Evolutionary conservation across 2,797 vertebrate species (phyloP), one percentile per base, ranked within the genome.

Genomic region (Oryzias dopingdopingensis): DNA sequence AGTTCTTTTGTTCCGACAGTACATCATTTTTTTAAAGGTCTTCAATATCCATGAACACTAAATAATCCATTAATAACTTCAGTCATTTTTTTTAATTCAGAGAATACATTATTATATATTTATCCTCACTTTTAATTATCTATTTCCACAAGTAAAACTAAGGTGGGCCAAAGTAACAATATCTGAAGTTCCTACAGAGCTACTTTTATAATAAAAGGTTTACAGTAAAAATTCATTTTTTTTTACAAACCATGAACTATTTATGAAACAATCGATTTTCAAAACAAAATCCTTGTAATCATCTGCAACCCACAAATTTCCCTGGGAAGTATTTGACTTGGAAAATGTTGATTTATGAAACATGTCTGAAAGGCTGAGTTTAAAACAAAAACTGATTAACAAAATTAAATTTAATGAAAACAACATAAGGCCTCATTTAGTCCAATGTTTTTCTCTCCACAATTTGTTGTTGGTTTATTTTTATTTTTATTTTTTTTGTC

Each of bases 241-340:
- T 6, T 26, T 6, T 42, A 23, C 22, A 20, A 20, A 26, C 14
- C n/a, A n/a, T 18, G 12, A 13, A 46, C 10, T 17, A 48, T 43
- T 17, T 32, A 46, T 24, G 29, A 56, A 41, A 62, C 42, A 59
- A 29, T 16, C n/a, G n/a, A 37, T 45, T 14, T 29, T 44, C 17
- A 49, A 7, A 67, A 8, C 52, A 50, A 54, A 62, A 48, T 67
- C 57, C 49, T 24, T 60, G 56, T 43, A 62, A 45, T 29, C 23
- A n/a, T 5, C 13, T 15, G 13, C 1, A 42, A 16, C n/a, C 14
- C 40, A 24, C 13, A 16, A 54, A 48, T 45, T 15, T 55, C 56
- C 37, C 48, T 2, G 20, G 20, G 62, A 49, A 55, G 51, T 17
- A 12, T 67, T 74, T 74, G 43, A 71, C 17, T 63, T 53, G 40